Evolutionary conservation across 2,113 vertebrate genomes (phyloP).

Genomic region (Sciurus niger): DNA sequence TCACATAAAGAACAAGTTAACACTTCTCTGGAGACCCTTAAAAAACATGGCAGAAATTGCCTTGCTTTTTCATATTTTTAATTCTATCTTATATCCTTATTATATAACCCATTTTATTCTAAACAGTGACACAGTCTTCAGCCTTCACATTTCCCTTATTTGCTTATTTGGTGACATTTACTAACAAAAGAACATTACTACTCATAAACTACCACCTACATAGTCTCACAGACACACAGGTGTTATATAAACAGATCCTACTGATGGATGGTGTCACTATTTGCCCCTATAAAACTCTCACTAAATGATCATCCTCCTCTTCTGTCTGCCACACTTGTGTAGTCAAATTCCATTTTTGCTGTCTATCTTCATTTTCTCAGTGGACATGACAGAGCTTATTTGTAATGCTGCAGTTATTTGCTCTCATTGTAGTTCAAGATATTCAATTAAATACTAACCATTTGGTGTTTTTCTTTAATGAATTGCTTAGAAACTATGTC

Average conservation of each 20-base stretch:
- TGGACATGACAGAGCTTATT: not conserved
- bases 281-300: conserved; percentile 28
- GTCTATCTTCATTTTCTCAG: conserved; percentile 56
- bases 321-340: not conserved
- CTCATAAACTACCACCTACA: conserved; percentile 45
- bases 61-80: conserved; percentile 13
- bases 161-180: conserved; percentile 57
- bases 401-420: conserved; percentile 64
- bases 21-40: conserved; percentile 41
- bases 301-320: conserved; percentile 37
- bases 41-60: not conserved
- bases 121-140: conserved; percentile 3
- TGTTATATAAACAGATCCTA: conserved; percentile 60
- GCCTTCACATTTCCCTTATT: conserved; percentile 22
- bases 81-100: conserved; percentile 42
- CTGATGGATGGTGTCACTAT: not conserved
- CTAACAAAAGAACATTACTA: conserved; percentile 60
- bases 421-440: conserved; percentile 53
- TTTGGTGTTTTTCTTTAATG: conserved; percentile 61
- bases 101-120: conserved; percentile 54
- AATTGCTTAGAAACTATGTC: conserved; percentile 69
- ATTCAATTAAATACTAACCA: conserved; percentile 64
- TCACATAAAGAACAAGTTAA: conserved; percentile 51
- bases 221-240: conserved; percentile 58
- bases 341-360: conserved; percentile 53